Base-by-base conservation (phyloP, 1,140 invertebrate genomes). In the Ephestia elutella region DNA sequence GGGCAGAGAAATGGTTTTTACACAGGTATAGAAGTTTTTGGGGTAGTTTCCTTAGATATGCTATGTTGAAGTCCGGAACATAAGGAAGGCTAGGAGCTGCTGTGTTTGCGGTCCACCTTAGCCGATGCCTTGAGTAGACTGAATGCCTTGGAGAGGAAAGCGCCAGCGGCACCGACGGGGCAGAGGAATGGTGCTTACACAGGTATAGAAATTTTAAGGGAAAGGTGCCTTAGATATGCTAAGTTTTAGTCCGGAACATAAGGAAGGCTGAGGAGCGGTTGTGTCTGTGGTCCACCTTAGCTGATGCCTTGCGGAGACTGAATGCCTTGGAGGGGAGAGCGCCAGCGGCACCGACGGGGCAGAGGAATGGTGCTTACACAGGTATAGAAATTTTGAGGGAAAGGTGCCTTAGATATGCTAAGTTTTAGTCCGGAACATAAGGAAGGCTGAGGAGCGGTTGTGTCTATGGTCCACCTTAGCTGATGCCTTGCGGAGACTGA, bases 251-350 rank as follows among this genome's bases (percentile, higher is more conserved):
- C 70, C 94, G 95, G 82, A 95, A 87, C 94, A 95, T 70, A 94
- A 95, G 82, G 89, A n/a, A n/a, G n/a, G n/a, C n/a, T n/a, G 96
- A n/a, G n/a, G 96, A 98, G 87, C 93, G 98, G 65, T 92, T 97
- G n/a, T 97, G 96, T 81, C 92, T 98, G 44, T 92, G 96, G 68
- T 95, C 95, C 49, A 97, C 96, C 25, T 89, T 98, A 15, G 96
- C 96, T 18, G 96, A 98, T 82, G 95, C 95, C 9, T 87, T 97
- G 38, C 89, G 96, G 60, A 90, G 96, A 70, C 91, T 98, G 18
- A 93, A 92, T 65, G 91, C 93, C 54, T 86, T 97, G 35, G 96
- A 98, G 86, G 82, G 85, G 8, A 62, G 86, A 25, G 74, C 83
- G 0, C 81, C 81, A n/a, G n/a, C n/a, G n/a, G n/a, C n/a, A n/a